Percentiles rank a stretch among this genome's conserved stretches.
Evolutionary conservation across 2,797 vertebrate species (phyloP).

Genomic region (Smutsia temminckii): DNA sequence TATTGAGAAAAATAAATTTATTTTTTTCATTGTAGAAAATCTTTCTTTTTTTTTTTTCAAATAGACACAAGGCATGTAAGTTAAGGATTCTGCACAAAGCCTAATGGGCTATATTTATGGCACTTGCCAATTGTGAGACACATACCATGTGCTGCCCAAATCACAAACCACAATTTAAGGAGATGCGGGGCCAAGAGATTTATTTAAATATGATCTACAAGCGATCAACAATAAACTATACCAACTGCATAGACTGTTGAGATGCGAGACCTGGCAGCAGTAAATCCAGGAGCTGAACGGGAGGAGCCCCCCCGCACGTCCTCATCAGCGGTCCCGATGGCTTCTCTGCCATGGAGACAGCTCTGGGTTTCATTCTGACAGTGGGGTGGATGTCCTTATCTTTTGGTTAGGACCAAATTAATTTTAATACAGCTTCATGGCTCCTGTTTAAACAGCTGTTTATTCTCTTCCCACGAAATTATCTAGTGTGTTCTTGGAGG

Average conservation of each 20-base stretch:
- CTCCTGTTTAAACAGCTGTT: constrained; percentile 52
- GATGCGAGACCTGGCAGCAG: background rate
- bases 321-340: rapidly evolving
- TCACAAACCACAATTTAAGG: background rate
- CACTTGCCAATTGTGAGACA: background rate
- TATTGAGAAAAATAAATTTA: background rate
- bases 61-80: background rate
- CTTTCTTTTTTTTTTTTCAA: background rate
- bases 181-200: background rate
- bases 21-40: constrained; percentile 34
- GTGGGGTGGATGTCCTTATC: background rate
- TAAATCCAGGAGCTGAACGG: background rate
- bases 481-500: background rate
- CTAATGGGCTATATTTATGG: background rate
- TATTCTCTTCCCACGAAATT: constrained; percentile 50
- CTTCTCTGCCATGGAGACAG: rapidly evolving
- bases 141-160: background rate
- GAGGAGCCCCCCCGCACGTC: background rate
- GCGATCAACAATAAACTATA: background rate
- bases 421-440: constrained; percentile 28
- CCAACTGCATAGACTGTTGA: background rate
- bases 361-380: background rate
- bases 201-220: background rate
- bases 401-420: constrained; percentile 54
- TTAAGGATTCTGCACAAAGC: background rate